Evolutionary conservation across 2,113 vertebrate genomes (phyloP).

Genomic region (Malurus elegans): DNA sequence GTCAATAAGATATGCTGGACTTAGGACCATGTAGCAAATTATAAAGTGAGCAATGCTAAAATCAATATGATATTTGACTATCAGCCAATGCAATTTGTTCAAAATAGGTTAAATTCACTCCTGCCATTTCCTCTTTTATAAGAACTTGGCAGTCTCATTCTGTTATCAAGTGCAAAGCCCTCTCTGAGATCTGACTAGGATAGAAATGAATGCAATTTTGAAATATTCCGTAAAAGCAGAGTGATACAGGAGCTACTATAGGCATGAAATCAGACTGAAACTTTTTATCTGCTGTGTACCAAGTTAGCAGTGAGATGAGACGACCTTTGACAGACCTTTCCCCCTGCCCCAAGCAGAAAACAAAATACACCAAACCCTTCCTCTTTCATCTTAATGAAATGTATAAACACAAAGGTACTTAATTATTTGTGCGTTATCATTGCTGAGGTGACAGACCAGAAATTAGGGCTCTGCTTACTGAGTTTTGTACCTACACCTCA

Average conservation of each 20-base stretch:
- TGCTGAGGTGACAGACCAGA: background rate
- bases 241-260: conserved; percentile 24
- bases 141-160: conserved; percentile 29
- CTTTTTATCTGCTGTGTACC: conserved; percentile 37
- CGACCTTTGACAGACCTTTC: background rate
- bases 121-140: conserved; percentile 43
- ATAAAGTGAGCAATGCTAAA: conserved; percentile 29
- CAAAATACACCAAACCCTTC: background rate
- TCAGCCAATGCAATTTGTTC: conserved; percentile 56
- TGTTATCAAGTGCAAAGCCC: conserved; percentile 21
- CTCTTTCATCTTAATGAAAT: background rate
- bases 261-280: conserved; percentile 56
- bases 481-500: background rate
- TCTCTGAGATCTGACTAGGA: background rate
- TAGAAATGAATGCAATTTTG: conserved; percentile 34
- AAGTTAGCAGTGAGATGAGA: background rate
- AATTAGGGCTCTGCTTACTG: background rate
- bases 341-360: background rate
- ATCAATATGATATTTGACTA: conserved; percentile 64
- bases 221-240: conserved; percentile 57
- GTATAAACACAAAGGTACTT: background rate
- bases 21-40: conserved; percentile 20
- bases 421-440: background rate
- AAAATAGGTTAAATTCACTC: conserved; percentile 46
- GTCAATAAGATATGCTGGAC: background rate